Evolutionary conservation across 2,113 vertebrate species (phyloP), one percentile per base, ranked within the genome.

Genomic region (Crocuta crocuta): DNA sequence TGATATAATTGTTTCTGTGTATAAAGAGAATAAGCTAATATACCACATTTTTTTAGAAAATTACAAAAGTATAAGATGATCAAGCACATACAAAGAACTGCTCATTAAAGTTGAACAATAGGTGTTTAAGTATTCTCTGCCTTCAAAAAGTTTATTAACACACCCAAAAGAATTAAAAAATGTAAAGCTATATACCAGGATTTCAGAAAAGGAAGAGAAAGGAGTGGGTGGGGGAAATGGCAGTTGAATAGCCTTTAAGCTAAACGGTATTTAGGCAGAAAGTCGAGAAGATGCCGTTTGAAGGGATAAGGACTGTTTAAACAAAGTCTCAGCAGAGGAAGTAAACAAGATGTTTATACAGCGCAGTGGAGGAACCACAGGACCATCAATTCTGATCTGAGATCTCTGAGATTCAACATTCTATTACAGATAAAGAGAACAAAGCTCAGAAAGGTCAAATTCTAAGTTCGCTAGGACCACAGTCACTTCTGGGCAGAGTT

Each of bases 11-110:
- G 71, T 65, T 74, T 91, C 68, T 80, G 24, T 21, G 9, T 88
- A 7, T 48, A 88, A 95, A 88, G 28, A 19, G 15, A 92, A 95
- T 33, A 90, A 61, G 16, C 10, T 80, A 92, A 83, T 79, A 93
- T 3, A 45, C 53, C 13, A 53, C 2, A 31, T 9, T n/a, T 55
- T 55, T 78, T 73, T 9, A 96, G 35, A 97, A 85, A 96, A 96
- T 24, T 58, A 74, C 1, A 68, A 31, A 66, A 45, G 78, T 61
- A 39, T 61, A 89, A 55, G 7, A 95, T 63, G 17, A 91, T 55
- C 43, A 66, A 85, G 43, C 10, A 87, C 13, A 93, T 12, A 43
- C 7, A 93, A 86, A 93, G 50, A 80, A 65, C 48, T 65, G 10
- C 1, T 81, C 26, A 95, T 15, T 81, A 55, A 94, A 70, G 43